A percentile compares a stretch with the other conserved stretches of the same genome.
Conservation (phyloP, 2,113 vertebrate species). For the Vimba vimba region DNA sequence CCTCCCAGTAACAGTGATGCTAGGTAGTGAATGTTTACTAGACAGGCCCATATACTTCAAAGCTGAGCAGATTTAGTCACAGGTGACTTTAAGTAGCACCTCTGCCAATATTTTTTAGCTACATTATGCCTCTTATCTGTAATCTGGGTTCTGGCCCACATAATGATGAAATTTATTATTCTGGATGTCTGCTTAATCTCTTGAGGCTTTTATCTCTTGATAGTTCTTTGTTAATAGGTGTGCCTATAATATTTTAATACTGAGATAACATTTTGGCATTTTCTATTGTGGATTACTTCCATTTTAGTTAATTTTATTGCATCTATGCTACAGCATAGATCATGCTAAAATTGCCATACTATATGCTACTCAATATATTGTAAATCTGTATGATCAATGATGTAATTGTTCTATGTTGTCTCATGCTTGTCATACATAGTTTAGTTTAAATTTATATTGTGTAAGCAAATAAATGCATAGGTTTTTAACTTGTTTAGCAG, state of each 20-base stretch:
- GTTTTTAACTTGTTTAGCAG: not conserved
- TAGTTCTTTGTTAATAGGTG: conserved; percentile 34
- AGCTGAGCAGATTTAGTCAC: conserved; percentile 43
- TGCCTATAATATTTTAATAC: conserved; percentile 35
- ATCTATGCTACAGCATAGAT: conserved; percentile 45
- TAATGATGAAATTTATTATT: conserved; percentile 22
- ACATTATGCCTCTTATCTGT: conserved; percentile 35
- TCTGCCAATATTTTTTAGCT: conserved; percentile 11
- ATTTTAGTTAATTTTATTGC: conserved; percentile 3
- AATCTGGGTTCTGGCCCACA: conserved; percentile 24
- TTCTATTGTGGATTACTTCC: conserved; percentile 32
- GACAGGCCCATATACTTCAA: conserved; percentile 41
- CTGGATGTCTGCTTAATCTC: conserved; percentile 28
- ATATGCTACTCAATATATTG: not conserved
- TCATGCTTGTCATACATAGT: conserved; percentile 36
- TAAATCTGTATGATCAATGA: conserved; percentile 16
- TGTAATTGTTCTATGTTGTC: conserved; percentile 46
- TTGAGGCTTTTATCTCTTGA: conserved; percentile 10
- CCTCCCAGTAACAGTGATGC: conserved; percentile 50
- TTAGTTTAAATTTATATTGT: not conserved
- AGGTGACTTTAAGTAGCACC: conserved; percentile 50
- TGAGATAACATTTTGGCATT: conserved; percentile 28
- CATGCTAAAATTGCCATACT: not conserved
- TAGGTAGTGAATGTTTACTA: conserved; percentile 48
- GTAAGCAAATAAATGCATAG: not conserved